A percentile compares a stretch with the other conserved stretches of the same genome.
phyloP scores from a whole-genome alignment of 2,797 vertebrate species.

The Craterocephalus amniculus region DNA sequence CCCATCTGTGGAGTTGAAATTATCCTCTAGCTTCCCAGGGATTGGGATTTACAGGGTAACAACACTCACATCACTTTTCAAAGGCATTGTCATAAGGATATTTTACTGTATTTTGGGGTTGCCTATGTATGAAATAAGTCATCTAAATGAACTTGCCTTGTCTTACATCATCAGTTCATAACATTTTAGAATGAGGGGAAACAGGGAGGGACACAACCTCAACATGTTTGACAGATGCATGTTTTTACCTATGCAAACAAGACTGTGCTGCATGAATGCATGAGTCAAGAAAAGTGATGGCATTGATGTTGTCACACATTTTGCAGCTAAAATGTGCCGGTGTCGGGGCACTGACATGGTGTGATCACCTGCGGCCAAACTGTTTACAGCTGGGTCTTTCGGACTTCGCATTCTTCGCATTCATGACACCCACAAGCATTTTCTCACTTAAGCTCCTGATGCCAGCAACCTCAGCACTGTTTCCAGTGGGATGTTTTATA shows the following conservation, averaged over 20 bases:
- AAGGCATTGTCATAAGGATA: not conserved
- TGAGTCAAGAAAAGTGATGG: not conserved
- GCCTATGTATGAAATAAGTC: too few species aligned
- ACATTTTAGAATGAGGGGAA: not conserved
- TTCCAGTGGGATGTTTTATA: not conserved
- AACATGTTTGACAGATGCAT: not conserved
- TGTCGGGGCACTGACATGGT: not conserved
- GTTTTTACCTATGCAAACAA: not conserved
- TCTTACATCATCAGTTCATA: too few species aligned
- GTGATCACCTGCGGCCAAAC: not conserved
- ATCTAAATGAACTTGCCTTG: too few species aligned
- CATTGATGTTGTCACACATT: not conserved
- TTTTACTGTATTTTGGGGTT: not conserved
- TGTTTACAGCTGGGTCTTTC: not conserved
- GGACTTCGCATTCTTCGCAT: not conserved
- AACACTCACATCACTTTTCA: not conserved
- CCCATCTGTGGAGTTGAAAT: not conserved
- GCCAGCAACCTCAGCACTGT: not conserved
- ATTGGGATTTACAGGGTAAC: not conserved
- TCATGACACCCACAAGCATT: not conserved
- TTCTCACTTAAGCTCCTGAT: not conserved
- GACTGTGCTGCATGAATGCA: not conserved
- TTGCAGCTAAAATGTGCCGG: not conserved
- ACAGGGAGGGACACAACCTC: not conserved
- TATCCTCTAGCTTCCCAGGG: not conserved